These are phyloP conservation scores for Teleiodes luculella DNA, from an alignment of 2,888 invertebrate species.

Conservation along the genomic window DNA sequence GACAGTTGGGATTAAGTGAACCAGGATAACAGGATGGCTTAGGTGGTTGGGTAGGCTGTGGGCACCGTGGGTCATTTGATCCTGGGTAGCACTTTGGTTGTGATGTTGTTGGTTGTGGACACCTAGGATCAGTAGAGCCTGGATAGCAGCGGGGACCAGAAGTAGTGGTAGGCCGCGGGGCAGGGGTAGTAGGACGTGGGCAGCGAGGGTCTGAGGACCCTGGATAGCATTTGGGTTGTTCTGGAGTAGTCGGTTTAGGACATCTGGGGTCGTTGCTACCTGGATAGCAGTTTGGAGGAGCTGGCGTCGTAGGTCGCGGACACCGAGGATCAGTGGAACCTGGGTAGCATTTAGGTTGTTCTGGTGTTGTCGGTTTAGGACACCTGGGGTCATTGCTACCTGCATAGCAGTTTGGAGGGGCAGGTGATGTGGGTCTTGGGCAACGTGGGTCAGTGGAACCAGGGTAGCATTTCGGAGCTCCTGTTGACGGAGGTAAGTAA, in stretches of 20 bases:
- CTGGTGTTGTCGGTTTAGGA: slow-evolving; percentile 26
- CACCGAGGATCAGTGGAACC: slow-evolving; percentile 46
- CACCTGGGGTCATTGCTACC: slow-evolving; percentile 36
- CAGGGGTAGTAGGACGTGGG: slow-evolving; percentile 19
- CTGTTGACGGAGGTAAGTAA: slow-evolving; percentile 24
- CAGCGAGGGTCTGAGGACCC: slow-evolving; percentile 31
- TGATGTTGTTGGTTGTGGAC: slow-evolving; percentile 37
- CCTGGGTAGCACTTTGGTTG: slow-evolving; percentile 38
- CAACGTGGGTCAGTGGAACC: slow-evolving; percentile 32
- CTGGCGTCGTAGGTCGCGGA: slow-evolving; percentile 31
- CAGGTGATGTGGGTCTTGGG: slow-evolving; percentile 24
- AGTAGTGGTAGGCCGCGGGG: background rate
- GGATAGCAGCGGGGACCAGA: slow-evolving; percentile 34
- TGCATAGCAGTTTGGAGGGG: slow-evolving; percentile 27
- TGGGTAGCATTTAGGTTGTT: slow-evolving; percentile 33
- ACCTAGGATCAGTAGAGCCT: slow-evolving; percentile 43
- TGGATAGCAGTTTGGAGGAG: slow-evolving; percentile 24
- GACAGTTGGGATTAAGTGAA: slow-evolving; percentile 32
- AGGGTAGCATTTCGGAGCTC: slow-evolving; percentile 30
- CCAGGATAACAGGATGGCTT: slow-evolving; percentile 5
- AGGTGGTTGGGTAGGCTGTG: slow-evolving; percentile 28
- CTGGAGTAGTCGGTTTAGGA: slow-evolving; percentile 32
- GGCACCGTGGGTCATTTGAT: slow-evolving; percentile 33
- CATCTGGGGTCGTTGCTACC: slow-evolving; percentile 41
- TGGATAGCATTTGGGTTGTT: slow-evolving; percentile 36